Percentiles rank a stretch among this genome's conserved stretches.
phyloP scores from a whole-genome alignment of 2,888 invertebrate genomes.

The Coecobrya sp. region DNA sequence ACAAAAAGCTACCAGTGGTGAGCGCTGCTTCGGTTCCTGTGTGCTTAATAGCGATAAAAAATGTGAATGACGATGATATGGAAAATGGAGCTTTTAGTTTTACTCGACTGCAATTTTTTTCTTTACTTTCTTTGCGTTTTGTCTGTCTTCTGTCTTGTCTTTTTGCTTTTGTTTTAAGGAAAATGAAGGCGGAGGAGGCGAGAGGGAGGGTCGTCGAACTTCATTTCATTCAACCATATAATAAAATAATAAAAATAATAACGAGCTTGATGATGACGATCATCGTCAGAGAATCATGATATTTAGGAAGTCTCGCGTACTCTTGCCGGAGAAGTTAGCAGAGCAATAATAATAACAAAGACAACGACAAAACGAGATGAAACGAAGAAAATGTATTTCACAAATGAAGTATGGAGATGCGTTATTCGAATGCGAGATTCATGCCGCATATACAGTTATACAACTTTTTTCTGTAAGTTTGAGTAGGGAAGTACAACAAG shows the following conservation, averaged over 20 bases:
- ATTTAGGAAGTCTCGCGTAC: slow-evolving; percentile 35
- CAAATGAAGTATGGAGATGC: slow-evolving; percentile 34
- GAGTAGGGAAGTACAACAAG: background rate
- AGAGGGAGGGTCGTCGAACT: slow-evolving; percentile 83
- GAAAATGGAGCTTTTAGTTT: slow-evolving; percentile 57
- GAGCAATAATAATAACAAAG: background rate
- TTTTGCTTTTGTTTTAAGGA: slow-evolving; percentile 49
- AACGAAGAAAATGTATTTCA: slow-evolving; percentile 32
- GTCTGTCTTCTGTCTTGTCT: background rate
- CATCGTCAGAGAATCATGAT: slow-evolving; percentile 27
- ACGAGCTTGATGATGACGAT: slow-evolving; percentile 59
- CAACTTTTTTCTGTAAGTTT: background rate
- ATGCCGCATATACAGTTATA: background rate
- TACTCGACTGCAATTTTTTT: slow-evolving; percentile 43
- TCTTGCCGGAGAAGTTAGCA: background rate
- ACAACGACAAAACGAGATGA: slow-evolving; percentile 29
- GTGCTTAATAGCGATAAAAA: slow-evolving; percentile 40
- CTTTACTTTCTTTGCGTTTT: slow-evolving; percentile 15
- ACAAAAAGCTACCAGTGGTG: background rate
- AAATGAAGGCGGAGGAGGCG: slow-evolving; percentile 54
- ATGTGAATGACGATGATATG: slow-evolving; percentile 54
- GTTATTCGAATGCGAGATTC: background rate
- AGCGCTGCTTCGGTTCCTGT: background rate
- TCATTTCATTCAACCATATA: slow-evolving; percentile 83
- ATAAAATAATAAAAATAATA: slow-evolving; percentile 64